Conservation (phyloP, 2,113 vertebrate genomes). For the Pseudolaguvia tuberculata region DNA sequence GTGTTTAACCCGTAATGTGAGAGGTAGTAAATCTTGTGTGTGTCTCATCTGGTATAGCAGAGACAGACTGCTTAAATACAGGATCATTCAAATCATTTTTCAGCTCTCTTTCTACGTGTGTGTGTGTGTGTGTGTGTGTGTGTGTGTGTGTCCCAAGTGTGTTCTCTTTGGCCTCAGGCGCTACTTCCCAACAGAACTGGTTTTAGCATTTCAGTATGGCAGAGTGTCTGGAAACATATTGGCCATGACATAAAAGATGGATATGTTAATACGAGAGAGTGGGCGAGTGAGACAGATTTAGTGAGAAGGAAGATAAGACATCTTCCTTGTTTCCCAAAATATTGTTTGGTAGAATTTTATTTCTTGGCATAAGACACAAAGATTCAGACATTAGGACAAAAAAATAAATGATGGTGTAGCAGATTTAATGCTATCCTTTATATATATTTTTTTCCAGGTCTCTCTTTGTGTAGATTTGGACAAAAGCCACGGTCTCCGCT, state of each 20-base stretch:
- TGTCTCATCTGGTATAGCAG: conserved; percentile 66
- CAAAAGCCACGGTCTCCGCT: conserved; percentile 73
- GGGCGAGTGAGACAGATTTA: conserved; percentile 13
- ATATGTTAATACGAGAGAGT: conserved; percentile 66
- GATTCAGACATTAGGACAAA: neutral
- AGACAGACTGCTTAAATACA: conserved; percentile 73
- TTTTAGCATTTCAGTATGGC: conserved; percentile 71
- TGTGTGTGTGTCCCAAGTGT: conserved; percentile 63
- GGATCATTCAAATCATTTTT: conserved; percentile 73
- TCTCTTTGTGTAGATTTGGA: conserved; percentile 68
- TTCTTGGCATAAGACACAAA: neutral
- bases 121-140: neutral
- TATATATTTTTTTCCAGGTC: conserved; percentile 48
- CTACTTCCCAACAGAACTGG: conserved; percentile 64
- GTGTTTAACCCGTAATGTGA: conserved; percentile 57
- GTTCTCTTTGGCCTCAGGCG: conserved; percentile 62
- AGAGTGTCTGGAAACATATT: conserved; percentile 74
- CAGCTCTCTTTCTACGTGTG: conserved; percentile 62
- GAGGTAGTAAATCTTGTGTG: conserved; percentile 62
- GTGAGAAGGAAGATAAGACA: neutral
- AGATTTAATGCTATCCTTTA: conserved; percentile 53
- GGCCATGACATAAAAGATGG: conserved; percentile 69
- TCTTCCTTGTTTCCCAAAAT: neutral
- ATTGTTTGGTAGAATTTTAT: neutral
- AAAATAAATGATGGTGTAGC: conserved; percentile 58